Conservation (phyloP, 2,797 vertebrate genomes). For the Amniataba percoides region DNA sequence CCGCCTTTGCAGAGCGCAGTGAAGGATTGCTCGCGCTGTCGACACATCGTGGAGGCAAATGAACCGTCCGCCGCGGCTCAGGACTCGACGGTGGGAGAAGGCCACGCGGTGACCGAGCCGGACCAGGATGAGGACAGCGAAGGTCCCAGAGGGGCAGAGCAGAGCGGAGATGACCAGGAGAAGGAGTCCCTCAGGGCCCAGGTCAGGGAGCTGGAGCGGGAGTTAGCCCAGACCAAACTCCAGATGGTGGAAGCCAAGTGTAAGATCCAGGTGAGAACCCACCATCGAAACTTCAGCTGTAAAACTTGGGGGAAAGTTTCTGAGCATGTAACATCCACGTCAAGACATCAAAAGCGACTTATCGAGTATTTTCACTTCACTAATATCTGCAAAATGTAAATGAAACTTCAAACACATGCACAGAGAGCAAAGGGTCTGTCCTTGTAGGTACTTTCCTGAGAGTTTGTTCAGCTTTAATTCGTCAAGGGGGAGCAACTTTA, state of each 20-base stretch:
- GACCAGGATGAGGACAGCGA: neutral
- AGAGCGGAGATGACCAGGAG: constrained; percentile 77
- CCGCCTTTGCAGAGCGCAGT: constrained; percentile 51
- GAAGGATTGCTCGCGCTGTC: constrained; percentile 66
- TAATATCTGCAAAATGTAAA: neutral
- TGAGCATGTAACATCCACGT: neutral
- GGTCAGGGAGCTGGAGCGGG: constrained; percentile 88
- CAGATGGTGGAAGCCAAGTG: constrained; percentile 89
- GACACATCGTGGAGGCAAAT: constrained; percentile 8
- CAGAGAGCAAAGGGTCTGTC: neutral
- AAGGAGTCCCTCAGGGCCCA: constrained; percentile 89
- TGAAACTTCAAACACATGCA: neutral
- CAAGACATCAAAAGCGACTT: neutral
- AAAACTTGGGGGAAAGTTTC: neutral
- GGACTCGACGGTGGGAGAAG: neutral
- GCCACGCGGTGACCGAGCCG: neutral
- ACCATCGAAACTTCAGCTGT: neutral
- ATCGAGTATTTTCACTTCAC: neutral
- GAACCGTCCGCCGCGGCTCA: neutral
- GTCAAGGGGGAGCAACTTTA: neutral
- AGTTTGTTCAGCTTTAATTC: neutral
- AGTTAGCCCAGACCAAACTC: constrained; percentile 82
- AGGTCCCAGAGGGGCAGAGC: constrained; percentile 2
- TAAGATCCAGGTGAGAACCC: constrained; percentile 89
- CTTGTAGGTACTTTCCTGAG: constrained; percentile 15